Evolutionary conservation across 2,888 invertebrate genomes (phyloP).

Genomic region (Chromoteleia sp.): DNA sequence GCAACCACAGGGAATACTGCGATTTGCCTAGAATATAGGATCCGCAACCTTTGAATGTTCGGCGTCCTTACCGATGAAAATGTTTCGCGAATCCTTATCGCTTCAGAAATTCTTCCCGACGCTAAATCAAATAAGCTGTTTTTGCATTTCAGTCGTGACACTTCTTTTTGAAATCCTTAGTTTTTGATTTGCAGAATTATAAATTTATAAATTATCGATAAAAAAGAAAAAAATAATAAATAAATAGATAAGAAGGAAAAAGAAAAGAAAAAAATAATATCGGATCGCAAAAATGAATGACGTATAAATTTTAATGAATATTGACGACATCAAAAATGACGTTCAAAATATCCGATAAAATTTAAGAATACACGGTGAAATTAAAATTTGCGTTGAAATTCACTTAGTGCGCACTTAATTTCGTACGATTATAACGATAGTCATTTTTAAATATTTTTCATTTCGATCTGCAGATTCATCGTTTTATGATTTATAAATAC

Average conservation of each 20-base stretch:
- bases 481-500: conserved; percentile 21
- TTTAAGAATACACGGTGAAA: conserved; percentile 7
- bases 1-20: conserved; percentile 74
- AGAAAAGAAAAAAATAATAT: conserved; percentile 2
- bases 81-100: conserved; percentile 59
- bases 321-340: conserved; percentile 5
- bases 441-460: conserved; percentile 25
- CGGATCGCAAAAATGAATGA: conserved; percentile 1
- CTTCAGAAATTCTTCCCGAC: conserved; percentile 14
- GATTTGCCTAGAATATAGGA: conserved; percentile 73
- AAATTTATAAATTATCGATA: background rate
- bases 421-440: background rate
- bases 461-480: background rate
- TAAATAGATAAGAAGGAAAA: no score
- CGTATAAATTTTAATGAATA: conserved; percentile 8
- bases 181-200: no score
- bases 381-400: conserved; percentile 2
- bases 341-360: conserved; percentile 10
- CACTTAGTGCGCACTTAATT: conserved; percentile 11
- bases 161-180: background rate
- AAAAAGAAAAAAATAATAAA: no score
- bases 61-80: conserved; percentile 49
- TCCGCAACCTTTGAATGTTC: conserved; percentile 62
- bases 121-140: conserved; percentile 27
- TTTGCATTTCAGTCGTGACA: conserved; percentile 19